Evolutionary conservation across 2,888 invertebrate genomes (phyloP), one percentile per base, ranked within the genome.

Genomic region (Melikaiella ostensackeni): DNA sequence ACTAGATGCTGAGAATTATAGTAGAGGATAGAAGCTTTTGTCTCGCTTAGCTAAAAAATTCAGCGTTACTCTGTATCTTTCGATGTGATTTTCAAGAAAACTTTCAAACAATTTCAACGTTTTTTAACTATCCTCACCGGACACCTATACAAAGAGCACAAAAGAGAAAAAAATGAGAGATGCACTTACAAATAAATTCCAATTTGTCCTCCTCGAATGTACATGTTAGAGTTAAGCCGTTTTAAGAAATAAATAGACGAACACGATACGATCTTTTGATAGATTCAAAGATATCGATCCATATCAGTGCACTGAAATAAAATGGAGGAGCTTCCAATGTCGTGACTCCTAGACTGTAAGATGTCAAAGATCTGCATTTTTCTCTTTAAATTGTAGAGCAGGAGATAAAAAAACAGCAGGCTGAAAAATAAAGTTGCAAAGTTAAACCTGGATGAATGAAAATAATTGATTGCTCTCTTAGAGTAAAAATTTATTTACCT

Each of bases 31-130:
- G 70, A 70, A 70, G 70, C 70, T 70, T 70, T 70, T 70, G 70
- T 70, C 70, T 70, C 50, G 70, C 70, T 50, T 70, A 70, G 30
- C 70, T 50, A 46, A 70, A 70, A 66, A 30, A n/a, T 70, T 70
- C 50, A 55, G 70, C 70, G 50, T 70, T 55, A 70, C 70, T 66
- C 66, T 70, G 50, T 70, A 70, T 70, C 33, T 70, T 70, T 70
- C 70, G 50, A 70, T 70, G 70, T 70, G 70, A 70, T 70, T 70
- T 70, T 70, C 70, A 70, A 70, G 30, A 70, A 70, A 70, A 70
- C 70, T 50, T 70, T 70, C 50, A 70, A 70, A 70, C 66, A 70
- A 50, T 70, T 70, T 55, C 50, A 55, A 70, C 70, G 70, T 70
- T 70, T 70, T 70, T 70, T 70, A 70, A 70, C 70, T 70, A 70